phyloP scores from a whole-genome alignment of 2,888 invertebrate genomes.

The Agrotis puta region DNA sequence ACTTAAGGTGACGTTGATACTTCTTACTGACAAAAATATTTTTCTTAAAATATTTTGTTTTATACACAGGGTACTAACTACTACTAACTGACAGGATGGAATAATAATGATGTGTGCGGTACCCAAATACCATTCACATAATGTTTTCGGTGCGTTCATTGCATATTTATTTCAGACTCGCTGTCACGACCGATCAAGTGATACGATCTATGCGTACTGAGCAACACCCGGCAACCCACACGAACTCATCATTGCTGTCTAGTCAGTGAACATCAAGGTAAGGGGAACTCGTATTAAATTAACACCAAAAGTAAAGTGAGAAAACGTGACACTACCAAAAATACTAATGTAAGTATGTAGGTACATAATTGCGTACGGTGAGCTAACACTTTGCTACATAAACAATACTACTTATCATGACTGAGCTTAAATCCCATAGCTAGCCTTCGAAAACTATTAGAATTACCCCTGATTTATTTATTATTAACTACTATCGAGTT shows the following conservation, averaged over 20 bases:
- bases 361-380: not conserved
- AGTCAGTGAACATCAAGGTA: conserved; percentile 16
- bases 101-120: not conserved
- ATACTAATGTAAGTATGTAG: not conserved
- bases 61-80: no score
- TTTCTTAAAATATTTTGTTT: no score
- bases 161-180: not conserved
- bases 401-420: not conserved
- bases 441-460: not conserved
- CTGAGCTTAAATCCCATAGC: not conserved
- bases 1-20: no score
- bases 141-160: not conserved
- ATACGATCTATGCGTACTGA: not conserved
- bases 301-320: not conserved
- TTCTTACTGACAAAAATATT: no score
- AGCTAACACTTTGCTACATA: not conserved
- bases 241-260: not conserved
- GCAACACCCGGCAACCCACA: not conserved
- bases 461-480: not conserved
- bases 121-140: conserved; percentile 12
- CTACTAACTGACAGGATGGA: no score
- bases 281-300: not conserved
- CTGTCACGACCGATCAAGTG: not conserved
- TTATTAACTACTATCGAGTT: no score
- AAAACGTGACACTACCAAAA: not conserved